Percentiles rank a stretch among this genome's conserved stretches.
Evolutionary conservation across 2,888 invertebrate genomes (phyloP).

Genomic region (Creontiades dilutus): DNA sequence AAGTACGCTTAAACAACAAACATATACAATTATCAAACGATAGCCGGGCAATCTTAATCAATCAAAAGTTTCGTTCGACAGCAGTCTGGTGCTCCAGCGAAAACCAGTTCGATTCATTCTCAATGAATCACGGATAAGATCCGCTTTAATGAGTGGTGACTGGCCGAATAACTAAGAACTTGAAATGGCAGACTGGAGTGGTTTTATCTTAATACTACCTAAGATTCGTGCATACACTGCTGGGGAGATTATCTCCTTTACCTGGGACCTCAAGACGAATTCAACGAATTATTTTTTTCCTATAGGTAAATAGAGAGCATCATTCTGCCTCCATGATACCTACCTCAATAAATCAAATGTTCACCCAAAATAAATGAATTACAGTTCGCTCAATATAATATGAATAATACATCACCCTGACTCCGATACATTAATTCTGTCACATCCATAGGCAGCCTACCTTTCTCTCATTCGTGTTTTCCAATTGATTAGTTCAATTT

Average conservation of each 20-base stretch:
- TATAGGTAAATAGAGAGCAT: neutral
- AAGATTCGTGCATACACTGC: neutral
- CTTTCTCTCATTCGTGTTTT: too few relatives aligned
- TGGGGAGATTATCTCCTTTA: too few relatives aligned
- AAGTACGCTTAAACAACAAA: constrained; percentile 5
- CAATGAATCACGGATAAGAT: neutral
- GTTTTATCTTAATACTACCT: neutral
- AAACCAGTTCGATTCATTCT: constrained; percentile 29
- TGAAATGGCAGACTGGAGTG: neutral
- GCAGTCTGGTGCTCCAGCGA: neutral
- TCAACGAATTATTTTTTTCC: neutral
- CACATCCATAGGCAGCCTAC: too few relatives aligned
- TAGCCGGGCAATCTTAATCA: neutral
- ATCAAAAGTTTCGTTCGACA: neutral
- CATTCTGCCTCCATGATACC: too few relatives aligned
- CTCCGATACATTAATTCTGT: too few relatives aligned
- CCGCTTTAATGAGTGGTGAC: neutral
- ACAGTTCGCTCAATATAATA: too few relatives aligned
- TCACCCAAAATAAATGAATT: too few relatives aligned
- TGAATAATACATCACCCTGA: too few relatives aligned
- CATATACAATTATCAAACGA: neutral
- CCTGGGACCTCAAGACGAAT: neutral
- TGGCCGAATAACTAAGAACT: neutral
- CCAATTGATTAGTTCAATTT: too few relatives aligned
- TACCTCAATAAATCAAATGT: too few relatives aligned